Evolutionary conservation across 2,888 invertebrate genomes (phyloP).

Genomic region (Parnassius glacialis): DNA sequence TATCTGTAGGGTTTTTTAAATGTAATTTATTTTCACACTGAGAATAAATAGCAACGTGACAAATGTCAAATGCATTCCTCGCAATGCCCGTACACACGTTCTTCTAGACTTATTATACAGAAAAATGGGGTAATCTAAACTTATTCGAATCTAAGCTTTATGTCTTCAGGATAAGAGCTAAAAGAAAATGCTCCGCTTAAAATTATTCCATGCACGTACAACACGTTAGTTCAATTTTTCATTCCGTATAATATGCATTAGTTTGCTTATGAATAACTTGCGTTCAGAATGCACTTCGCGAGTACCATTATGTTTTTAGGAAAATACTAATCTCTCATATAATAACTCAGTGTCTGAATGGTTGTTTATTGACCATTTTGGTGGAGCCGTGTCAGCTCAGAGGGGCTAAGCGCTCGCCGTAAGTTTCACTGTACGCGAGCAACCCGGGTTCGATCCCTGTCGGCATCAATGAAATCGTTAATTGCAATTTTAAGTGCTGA

Average conservation of each 20-base stretch:
- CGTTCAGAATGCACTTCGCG: constrained; percentile 12
- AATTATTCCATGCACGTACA: constrained; percentile 14
- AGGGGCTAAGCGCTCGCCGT: too few species aligned
- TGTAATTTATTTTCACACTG: neutral
- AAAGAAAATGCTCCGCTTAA: neutral
- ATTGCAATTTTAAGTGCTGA: too few species aligned
- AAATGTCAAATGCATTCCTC: constrained; percentile 14
- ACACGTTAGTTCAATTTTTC: constrained; percentile 24
- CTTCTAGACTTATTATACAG: constrained; percentile 11
- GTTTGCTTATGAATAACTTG: constrained; percentile 19
- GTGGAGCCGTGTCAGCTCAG: too few species aligned
- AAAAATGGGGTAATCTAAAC: constrained; percentile 4
- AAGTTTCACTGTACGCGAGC: too few species aligned
- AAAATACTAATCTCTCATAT: neutral
- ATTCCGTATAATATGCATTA: constrained; percentile 24
- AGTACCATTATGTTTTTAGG: neutral
- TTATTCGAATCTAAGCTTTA: constrained; percentile 7
- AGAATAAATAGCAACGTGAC: constrained; percentile 11
- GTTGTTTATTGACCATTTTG: too few species aligned
- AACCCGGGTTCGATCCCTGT: too few species aligned
- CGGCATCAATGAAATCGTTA: too few species aligned
- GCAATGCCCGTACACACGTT: constrained; percentile 11
- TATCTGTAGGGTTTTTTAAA: too few species aligned
- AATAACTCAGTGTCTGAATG: neutral
- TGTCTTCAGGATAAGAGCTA: constrained; percentile 3